phyloP scores from a whole-genome alignment of 2,888 invertebrate species.

The Eretmocerus hayati region DNA sequence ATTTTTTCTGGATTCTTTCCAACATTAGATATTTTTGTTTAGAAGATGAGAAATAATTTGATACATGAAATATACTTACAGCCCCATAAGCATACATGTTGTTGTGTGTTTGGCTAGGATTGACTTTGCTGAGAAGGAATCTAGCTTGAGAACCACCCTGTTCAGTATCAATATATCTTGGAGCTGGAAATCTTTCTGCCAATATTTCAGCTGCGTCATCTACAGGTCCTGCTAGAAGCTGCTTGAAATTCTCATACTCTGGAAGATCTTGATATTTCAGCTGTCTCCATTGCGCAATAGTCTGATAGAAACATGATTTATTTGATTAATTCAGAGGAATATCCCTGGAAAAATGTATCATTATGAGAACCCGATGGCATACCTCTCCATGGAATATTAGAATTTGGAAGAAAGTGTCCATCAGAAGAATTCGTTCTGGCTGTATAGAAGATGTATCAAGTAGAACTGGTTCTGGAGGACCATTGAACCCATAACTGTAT shows the following conservation, averaged over 20 bases:
- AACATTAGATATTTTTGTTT: too few relatives aligned
- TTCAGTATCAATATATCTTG: constrained; percentile 97
- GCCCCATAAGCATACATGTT: constrained; percentile 95
- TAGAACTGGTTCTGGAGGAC: constrained; percentile 94
- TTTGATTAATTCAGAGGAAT: constrained; percentile 1
- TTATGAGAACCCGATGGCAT: too few relatives aligned
- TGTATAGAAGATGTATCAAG: constrained; percentile 97
- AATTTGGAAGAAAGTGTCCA: constrained; percentile 99
- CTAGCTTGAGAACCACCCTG: constrained; percentile 99
- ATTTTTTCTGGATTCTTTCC: too few relatives aligned
- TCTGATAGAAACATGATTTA: constrained; percentile 51
- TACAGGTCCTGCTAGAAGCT: constrained; percentile 89
- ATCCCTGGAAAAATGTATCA: not conserved
- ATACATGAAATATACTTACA: constrained; percentile 52
- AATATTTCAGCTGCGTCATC: constrained; percentile 97
- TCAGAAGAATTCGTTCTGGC: constrained; percentile 91
- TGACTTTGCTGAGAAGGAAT: constrained; percentile 96
- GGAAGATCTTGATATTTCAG: constrained; percentile 94
- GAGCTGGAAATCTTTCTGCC: constrained; percentile 94
- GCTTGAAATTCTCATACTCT: constrained; percentile 96
- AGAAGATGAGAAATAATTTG: too few relatives aligned
- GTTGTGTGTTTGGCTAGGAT: constrained; percentile 99
- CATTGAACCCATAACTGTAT: constrained; percentile 97
- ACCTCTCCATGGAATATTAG: constrained; percentile 99
- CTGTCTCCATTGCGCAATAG: constrained; percentile 95